These are phyloP conservation scores for Rhynchomys soricoides DNA, from an alignment of 2,113 vertebrate genomes.

Conservation along the genomic window DNA sequence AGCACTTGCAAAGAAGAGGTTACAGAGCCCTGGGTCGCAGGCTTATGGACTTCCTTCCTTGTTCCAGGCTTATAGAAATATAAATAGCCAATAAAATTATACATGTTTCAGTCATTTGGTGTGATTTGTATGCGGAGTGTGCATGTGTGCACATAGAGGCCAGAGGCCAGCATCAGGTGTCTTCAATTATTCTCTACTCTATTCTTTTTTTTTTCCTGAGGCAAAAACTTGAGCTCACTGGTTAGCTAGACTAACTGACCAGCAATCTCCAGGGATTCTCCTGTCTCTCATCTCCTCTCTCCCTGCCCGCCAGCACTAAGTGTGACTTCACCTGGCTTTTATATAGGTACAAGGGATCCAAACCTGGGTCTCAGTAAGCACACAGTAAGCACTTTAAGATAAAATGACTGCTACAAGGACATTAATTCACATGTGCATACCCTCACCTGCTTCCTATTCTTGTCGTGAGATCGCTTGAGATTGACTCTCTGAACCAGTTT, in stretches of 20 bases:
- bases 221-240: neutral
- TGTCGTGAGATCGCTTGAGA: neutral
- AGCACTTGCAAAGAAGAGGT: too few species aligned
- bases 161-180: neutral
- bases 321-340: accelerated
- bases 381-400: neutral
- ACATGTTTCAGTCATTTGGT: neutral
- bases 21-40: neutral
- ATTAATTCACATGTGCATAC: neutral
- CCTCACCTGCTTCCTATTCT: neutral
- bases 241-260: too few species aligned
- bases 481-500: neutral
- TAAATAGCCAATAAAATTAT: neutral
- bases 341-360: neutral
- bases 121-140: neutral
- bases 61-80: neutral
- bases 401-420: neutral
- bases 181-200: neutral
- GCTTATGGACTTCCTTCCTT: too few species aligned
- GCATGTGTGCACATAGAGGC: neutral
- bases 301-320: too few species aligned
- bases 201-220: neutral
- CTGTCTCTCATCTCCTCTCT: neutral
- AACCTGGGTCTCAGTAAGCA: neutral
- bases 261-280: neutral